Evolutionary conservation across 2,113 vertebrate genomes (phyloP), one percentile per base, ranked within the genome.

Genomic region (Scytalopus superciliaris): DNA sequence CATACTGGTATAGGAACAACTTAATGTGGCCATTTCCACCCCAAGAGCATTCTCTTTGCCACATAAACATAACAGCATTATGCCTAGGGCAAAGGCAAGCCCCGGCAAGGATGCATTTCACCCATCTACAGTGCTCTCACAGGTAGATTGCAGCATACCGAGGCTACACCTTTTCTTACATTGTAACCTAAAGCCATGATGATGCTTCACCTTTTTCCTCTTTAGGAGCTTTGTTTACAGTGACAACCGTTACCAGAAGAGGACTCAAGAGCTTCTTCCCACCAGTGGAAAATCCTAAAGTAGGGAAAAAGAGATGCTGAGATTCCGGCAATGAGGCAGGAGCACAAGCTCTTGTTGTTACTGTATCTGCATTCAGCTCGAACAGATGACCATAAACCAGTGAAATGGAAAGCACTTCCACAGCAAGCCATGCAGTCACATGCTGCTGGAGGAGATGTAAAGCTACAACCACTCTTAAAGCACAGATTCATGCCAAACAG

Each of bases 21-120:
- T 60, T 53, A 0, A 2, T 42, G 42, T 33, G 37, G 35, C 9
- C 8, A 18, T 37, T 83, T 84, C 18, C 12, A 47, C 11, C 64
- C 63, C 60, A 23, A 50, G 10, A 78, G 35, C 39, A 44, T 70
- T 91, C 47, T 21, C 3, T 75, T 24, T 35, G 37, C 31, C 37
- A 76, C 19, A 28, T 22, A 30, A 74, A 47, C 3, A 0, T 6
- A 66, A 28, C 37, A 66, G 56, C 1, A 1, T n/a, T 17, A 47
- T 33, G 42, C 27, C 25, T 30, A 30, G 33, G 39, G 47, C 47
- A 77, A 52, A 82, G 22, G 37, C 40, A 74, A 88, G 74, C 4
- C 16, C n/a, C n/a, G n/a, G n/a, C n/a, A n/a, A n/a, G n/a, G n/a
- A n/a, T n/a, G n/a, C n/a, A n/a, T n/a, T n/a, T n/a, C n/a, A n/a